A percentile compares a stretch with the other conserved stretches of the same genome.
phyloP scores from a whole-genome alignment of 2,888 invertebrate species.

The Chelonus formosanus region DNA sequence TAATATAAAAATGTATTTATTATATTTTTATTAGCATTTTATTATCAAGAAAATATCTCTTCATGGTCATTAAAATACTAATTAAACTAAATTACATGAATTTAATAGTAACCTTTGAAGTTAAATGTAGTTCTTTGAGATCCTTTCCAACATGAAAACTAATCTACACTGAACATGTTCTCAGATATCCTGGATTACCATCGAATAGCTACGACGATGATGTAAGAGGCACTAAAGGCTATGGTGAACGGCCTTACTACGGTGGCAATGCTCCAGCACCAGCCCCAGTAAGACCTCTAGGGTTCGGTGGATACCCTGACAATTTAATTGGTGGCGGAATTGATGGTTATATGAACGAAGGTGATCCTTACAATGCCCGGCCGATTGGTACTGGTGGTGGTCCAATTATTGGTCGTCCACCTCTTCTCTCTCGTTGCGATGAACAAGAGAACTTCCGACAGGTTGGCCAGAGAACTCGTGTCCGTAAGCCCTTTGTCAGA shows the following conservation, averaged over 20 bases:
- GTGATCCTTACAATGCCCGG: slow-evolving; percentile 56
- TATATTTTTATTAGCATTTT: too few species aligned
- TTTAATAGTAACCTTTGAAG: too few species aligned
- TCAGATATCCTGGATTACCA: slow-evolving; percentile 43
- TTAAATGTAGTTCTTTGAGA: too few species aligned
- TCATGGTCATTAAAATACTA: too few species aligned
- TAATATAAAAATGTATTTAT: too few species aligned
- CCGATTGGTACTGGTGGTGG: slow-evolving; percentile 61
- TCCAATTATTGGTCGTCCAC: slow-evolving; percentile 64
- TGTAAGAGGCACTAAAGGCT: slow-evolving; percentile 53
- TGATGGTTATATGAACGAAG: slow-evolving; percentile 59
- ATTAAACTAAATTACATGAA: too few species aligned
- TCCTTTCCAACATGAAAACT: too few species aligned
- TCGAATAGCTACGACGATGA: slow-evolving; percentile 50
- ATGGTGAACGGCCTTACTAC: slow-evolving; percentile 53
- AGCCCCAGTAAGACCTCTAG: slow-evolving; percentile 50
- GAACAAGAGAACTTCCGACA: slow-evolving; percentile 85
- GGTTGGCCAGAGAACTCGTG: slow-evolving; percentile 79
- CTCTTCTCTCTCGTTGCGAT: slow-evolving; percentile 74
- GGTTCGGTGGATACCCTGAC: slow-evolving; percentile 52
- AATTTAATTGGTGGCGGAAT: slow-evolving; percentile 59
- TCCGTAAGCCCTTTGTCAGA: slow-evolving; percentile 80
- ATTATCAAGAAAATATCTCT: too few species aligned
- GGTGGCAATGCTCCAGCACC: slow-evolving; percentile 48
- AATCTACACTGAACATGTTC: too few species aligned